These are phyloP conservation scores for Cephalopholis sonnerati DNA, from an alignment of 2,113 vertebrate genomes.

Conservation along the genomic window DNA sequence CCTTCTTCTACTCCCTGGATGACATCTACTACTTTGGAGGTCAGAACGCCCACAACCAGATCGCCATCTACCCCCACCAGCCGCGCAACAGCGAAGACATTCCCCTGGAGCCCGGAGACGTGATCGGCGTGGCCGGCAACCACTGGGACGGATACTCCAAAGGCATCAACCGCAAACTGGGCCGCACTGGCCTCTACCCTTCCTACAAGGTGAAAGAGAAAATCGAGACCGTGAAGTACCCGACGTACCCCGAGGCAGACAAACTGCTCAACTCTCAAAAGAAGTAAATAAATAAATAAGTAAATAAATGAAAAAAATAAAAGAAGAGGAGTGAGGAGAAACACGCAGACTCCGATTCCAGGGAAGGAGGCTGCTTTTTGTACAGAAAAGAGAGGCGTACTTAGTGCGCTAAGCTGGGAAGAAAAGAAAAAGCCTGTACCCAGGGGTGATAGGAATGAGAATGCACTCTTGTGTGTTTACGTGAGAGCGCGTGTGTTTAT, in stretches of 20 bases:
- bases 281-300: conserved; percentile 54
- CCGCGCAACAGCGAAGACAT: conserved; percentile 94
- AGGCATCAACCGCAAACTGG: conserved; percentile 97
- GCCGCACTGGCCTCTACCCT: conserved; percentile 96
- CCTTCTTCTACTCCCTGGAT: conserved; percentile 96
- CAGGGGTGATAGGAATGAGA: conserved; percentile 64
- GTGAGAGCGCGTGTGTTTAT: not conserved
- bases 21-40: conserved; percentile 99
- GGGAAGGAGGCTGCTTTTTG: conserved; percentile 76
- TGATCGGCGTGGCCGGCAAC: conserved; percentile 98
- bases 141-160: conserved; percentile 99
- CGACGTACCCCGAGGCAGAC: conserved; percentile 96
- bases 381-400: conserved; percentile 71
- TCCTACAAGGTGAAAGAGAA: conserved; percentile 99
- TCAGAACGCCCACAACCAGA: conserved; percentile 98
- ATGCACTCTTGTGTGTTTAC: conserved; percentile 71
- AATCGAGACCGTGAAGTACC: conserved; percentile 98
- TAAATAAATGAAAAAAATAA: conserved; percentile 36
- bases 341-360: conserved; percentile 68
- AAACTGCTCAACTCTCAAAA: conserved; percentile 87
- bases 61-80: conserved; percentile 94
- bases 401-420: conserved; percentile 60
- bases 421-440: conserved; percentile 65
- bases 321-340: conserved; percentile 49
- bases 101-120: conserved; percentile 94